phyloP scores from a whole-genome alignment of 2,888 invertebrate species.

The Tipula helvola region DNA sequence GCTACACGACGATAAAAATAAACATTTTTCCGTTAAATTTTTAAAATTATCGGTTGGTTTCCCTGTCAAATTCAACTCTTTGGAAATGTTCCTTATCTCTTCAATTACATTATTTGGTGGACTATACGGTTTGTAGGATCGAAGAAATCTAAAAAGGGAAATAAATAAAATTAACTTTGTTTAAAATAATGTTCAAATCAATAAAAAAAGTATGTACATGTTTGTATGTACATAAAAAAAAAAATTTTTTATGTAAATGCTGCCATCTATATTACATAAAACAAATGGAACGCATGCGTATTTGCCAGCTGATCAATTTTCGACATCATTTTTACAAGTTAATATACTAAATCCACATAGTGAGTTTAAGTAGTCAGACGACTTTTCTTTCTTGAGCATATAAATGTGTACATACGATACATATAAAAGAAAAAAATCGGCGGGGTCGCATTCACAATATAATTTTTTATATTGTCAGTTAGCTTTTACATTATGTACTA shows the following conservation, averaged over 20 bases:
- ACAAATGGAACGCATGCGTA: constrained; percentile 6
- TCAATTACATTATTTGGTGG: constrained; percentile 54
- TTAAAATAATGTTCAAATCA: constrained; percentile 14
- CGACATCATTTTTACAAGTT: not conserved
- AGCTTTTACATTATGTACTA: not conserved
- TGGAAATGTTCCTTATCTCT: constrained; percentile 48
- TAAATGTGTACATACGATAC: not conserved
- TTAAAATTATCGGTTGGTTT: constrained; percentile 23
- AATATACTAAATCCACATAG: not conserved
- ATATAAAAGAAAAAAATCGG: not conserved
- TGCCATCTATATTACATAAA: not conserved
- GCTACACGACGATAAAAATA: constrained; percentile 55
- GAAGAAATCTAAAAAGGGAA: constrained; percentile 53
- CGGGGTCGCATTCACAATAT: not conserved
- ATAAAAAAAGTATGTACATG: constrained; percentile 10
- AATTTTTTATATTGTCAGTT: constrained; percentile 13
- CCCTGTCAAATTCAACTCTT: constrained; percentile 40
- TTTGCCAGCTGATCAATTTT: constrained; percentile 11
- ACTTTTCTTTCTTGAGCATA: constrained; percentile 8
- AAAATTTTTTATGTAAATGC: not conserved
- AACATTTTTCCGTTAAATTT: constrained; percentile 42
- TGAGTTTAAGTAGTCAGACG: constrained; percentile 9
- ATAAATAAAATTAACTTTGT: not conserved
- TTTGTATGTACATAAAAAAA: too few species aligned
- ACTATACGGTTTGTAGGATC: constrained; percentile 58